phyloP scores from a whole-genome alignment of 2,797 vertebrate genomes.

The Parotocinclus haroldoi region DNA sequence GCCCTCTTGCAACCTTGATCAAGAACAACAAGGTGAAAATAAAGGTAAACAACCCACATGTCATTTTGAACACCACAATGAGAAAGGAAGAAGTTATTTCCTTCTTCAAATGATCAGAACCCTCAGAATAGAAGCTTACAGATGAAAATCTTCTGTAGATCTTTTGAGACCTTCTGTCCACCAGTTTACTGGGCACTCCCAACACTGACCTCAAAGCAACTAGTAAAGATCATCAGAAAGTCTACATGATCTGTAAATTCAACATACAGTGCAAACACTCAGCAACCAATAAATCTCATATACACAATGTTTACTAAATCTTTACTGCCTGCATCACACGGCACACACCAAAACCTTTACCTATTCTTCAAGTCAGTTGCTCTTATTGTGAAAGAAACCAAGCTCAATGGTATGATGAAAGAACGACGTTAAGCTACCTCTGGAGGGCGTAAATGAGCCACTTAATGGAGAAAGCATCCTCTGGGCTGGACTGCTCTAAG shows the following conservation, averaged over 20 bases:
- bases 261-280: too few relatives aligned
- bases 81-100: too few relatives aligned
- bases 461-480: neutral
- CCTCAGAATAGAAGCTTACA: neutral
- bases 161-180: neutral
- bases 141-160: too few relatives aligned
- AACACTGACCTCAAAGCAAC: too few relatives aligned
- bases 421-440: conserved; percentile 15
- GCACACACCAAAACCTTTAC: conserved; percentile 34
- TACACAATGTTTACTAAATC: conserved; percentile 35
- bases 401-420: conserved; percentile 1
- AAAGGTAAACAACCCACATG: too few relatives aligned
- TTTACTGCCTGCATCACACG: conserved; percentile 24
- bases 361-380: neutral
- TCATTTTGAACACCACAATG: too few relatives aligned
- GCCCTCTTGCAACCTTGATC: too few relatives aligned
- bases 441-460: conserved; percentile 30
- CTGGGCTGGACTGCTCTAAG: neutral
- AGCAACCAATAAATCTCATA: too few relatives aligned
- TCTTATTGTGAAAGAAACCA: conserved; percentile 40
- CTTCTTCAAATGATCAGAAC: neutral
- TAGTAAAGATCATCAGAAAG: too few relatives aligned
- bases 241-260: too few relatives aligned
- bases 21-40: too few relatives aligned
- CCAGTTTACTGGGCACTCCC: too few relatives aligned